A percentile compares a stretch with the other conserved stretches of the same genome.
phyloP scores from a whole-genome alignment of 2,888 invertebrate species.

The Vannuccia rotundouncinata region DNA sequence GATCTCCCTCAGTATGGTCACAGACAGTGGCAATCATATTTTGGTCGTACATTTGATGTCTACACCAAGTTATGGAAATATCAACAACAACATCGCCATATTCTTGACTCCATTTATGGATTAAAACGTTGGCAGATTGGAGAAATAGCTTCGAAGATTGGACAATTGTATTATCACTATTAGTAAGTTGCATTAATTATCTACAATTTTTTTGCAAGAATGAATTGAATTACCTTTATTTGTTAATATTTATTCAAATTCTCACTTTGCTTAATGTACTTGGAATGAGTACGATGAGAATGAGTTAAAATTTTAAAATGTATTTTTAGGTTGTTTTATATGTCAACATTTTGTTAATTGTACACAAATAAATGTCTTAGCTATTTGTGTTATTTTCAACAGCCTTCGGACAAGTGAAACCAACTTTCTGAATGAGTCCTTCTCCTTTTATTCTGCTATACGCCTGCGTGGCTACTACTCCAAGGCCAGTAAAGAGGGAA shows the following conservation, averaged over 20 bases:
- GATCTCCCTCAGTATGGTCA: conserved; percentile 93
- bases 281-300: background rate
- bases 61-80: conserved; percentile 96
- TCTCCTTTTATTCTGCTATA: conserved; percentile 90
- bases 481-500: conserved; percentile 81
- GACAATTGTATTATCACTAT: conserved; percentile 94
- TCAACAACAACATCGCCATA: conserved; percentile 85
- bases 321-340: no score
- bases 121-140: conserved; percentile 96
- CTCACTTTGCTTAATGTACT: no score
- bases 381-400: no score
- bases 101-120: conserved; percentile 84
- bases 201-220: no score
- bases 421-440: conserved; percentile 88
- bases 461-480: conserved; percentile 86
- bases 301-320: background rate
- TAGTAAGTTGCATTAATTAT: no score
- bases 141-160: conserved; percentile 94
- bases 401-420: conserved; percentile 91
- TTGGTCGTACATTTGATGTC: conserved; percentile 90
- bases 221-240: no score
- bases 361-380: no score
- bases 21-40: conserved; percentile 94
- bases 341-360: no score
- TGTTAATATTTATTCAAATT: no score